Evolutionary conservation across 2,797 vertebrate species (phyloP), one percentile per base, ranked within the genome.

Genomic region (Nyctibius grandis): DNA sequence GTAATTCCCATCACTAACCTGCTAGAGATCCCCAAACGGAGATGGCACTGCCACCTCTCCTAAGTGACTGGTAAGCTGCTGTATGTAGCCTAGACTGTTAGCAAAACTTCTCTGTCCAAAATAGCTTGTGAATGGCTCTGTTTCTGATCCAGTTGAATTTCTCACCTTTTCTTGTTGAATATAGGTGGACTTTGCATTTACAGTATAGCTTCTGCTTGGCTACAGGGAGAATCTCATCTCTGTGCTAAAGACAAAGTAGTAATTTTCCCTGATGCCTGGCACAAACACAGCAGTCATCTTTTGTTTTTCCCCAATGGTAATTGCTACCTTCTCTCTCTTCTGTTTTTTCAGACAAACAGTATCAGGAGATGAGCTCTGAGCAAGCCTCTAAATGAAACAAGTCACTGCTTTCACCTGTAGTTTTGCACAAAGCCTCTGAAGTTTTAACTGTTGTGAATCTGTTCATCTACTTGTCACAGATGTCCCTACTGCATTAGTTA

Each of bases 291-390:
- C 68, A 95, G 70, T 97, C 68, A 90, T 92, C 93, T 93, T 97
- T 89, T 96, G 70, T 96, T 91, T 96, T 96, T 91, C 59, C 83
- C 85, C 88, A 91, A 44, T 53, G 80, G 93, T 97, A 97, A 97
- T 96, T 97, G 95, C 95, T 95, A 89, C 92, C 72, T 95, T 93
- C 82, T 78, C 54, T 90, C 68, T 89, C 80, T 82, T 59, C 48
- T 89, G 45, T 50, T 89, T 85, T 70, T 88, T 33, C 54, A 93
- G 67, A 94, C 64, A 95, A 90, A 95, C 68, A 85, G 48, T 73
- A 77, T 78, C 95, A 91, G 80, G 64, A 90, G 73, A 92, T 89
- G 87, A 85, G 91, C 82, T 96, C 87, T 89, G 89, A 91, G 89
- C 80, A 93, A 90, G 82, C 51, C 72, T 96, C 40, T 93, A 82